Evolutionary conservation across 2,113 vertebrate species (phyloP).

Genomic region (Elachura formosa): DNA sequence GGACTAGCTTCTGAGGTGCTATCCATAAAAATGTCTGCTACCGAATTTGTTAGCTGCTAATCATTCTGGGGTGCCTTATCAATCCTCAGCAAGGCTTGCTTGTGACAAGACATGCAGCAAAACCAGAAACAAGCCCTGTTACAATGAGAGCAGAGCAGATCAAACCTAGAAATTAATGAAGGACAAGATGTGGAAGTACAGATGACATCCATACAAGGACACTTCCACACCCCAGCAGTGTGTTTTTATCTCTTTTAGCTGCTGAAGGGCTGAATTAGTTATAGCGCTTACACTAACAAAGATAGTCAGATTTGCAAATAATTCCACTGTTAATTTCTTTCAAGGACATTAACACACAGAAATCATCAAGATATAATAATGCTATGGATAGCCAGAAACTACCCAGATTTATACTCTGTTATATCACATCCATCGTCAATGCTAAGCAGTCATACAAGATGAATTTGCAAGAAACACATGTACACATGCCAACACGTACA

Average conservation of each 20-base stretch:
- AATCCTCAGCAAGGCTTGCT: background rate
- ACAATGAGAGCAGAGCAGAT: background rate
- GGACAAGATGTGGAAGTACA: background rate
- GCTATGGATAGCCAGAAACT: background rate
- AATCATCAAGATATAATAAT: background rate
- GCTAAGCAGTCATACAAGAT: background rate
- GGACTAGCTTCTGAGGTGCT: background rate
- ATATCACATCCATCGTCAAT: accelerated
- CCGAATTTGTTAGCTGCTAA: background rate
- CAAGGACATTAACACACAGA: background rate
- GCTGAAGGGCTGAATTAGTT: background rate
- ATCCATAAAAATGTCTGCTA: background rate
- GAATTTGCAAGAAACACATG: background rate
- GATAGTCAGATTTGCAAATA: background rate
- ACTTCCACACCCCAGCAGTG: background rate
- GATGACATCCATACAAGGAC: background rate
- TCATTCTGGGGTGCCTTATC: background rate
- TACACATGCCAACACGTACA: background rate
- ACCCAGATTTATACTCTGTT: background rate
- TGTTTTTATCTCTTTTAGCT: background rate
- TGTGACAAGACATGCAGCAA: background rate
- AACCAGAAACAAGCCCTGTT: background rate
- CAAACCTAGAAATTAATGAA: background rate
- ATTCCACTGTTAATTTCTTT: background rate
- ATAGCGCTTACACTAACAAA: background rate